Base-by-base conservation (phyloP, 1,140 invertebrate genomes). In the Euglossa dilemma region DNA sequence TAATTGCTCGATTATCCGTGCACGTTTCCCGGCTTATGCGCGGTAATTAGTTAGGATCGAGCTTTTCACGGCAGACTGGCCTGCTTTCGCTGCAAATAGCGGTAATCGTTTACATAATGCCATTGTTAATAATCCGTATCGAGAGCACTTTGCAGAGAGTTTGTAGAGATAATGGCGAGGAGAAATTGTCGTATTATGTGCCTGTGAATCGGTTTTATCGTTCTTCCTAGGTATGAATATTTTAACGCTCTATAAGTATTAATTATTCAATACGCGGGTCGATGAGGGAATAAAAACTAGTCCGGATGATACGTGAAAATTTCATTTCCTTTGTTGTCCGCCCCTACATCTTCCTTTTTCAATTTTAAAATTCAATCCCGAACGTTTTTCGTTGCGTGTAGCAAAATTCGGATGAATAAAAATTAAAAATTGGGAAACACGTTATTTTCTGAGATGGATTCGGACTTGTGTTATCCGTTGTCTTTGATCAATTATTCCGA, bases 1-100 rank as follows among this genome's bases (percentile, higher is more conserved):
- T 57, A 20, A 54, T 75, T 50, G 18, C n/a, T 0, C 16, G 50
- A 25, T 80, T 52, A 36, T 25, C 16, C 36, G 54, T 20, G 64
- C n/a, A 47, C 14, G 54, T 56, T 75, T 25, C n/a, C 57, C 47
- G 4, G 23, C 36, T 61, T 25, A 20, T 36, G 36, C 43, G 7
- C 25, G 47, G 45, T 63, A 76, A 76, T 76, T 76, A 64, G 59
- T 25, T 74, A 11, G 36, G 11, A 45, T 74, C 59, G 59, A 28
- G 75, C 16, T 45, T 74, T 74, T 74, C 50, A 43, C 73, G 14
- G 6, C 59, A 6, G 61, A 28, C 43, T 64, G 18, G 11, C 18
- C 25, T 25, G 20, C 28, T 50, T 23, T 23, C 52, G 47, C 20
- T 52, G 3, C 11, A 52, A 76, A 76, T 43, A 50, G 20, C 61